Evolutionary conservation across 2,797 vertebrate species (phyloP), one percentile per base, ranked within the genome.

Genomic region (Tympanoctomys barrerae): DNA sequence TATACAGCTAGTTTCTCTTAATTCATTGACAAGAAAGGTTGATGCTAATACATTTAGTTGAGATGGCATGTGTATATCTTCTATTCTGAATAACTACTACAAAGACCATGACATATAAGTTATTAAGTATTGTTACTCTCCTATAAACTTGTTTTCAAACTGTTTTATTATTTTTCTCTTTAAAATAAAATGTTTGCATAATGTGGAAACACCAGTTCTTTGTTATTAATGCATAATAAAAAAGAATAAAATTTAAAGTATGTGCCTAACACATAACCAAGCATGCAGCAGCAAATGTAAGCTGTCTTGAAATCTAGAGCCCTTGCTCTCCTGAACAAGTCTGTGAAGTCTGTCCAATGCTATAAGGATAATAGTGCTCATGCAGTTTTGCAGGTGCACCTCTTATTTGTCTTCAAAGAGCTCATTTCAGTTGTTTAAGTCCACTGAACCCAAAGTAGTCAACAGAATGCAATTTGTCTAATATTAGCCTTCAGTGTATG

Each of bases 401-500:
- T 70, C 57, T 90, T 95, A 73, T 46, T 91, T 92, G 57, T 96
- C 71, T 97, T 96, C 75, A 92, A 88, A 91, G n/a, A 94, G 75
- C 46, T 95, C 73, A 89, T 84, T 94, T 91, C 66, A 97, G 28
- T 93, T 87, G 78, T 78, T 94, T n/a, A 89, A 94, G 54, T 85
- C 68, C 59, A 94, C 71, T 93, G 75, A 97, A 93, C 80, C 9
- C 5, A 92, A 97, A 42, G 64, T 46, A 79, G 84, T 91, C 90
- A 89, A 83, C 59, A 89, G 52, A 95, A 93, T 70, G 95, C 70
- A 93, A 90, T 90, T 73, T 96, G 84, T 91, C 81, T 97, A 91
- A 86, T 92, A 96, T 93, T 92, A 95, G 66, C 33, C 62, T 96
- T 97, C 87, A 89, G 49, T 90, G 81, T 97, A 36, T 77, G 31